Conservation (phyloP, 2,113 vertebrate species). For the Baryphthengus martii region DNA sequence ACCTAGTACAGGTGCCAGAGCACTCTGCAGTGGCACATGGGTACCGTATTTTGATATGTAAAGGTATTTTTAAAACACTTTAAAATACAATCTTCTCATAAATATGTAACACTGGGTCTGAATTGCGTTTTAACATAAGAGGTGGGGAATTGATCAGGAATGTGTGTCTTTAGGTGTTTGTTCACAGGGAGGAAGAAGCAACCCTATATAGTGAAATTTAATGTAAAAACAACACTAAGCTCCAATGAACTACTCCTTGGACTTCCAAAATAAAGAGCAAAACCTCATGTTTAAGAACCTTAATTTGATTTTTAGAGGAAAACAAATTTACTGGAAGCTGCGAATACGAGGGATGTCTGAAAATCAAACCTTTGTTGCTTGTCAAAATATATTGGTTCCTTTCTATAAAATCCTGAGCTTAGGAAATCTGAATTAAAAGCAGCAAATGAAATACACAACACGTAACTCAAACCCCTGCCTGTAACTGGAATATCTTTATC, state of each 20-base stretch:
- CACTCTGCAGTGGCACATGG: neutral
- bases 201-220: neutral
- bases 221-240: neutral
- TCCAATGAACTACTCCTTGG: neutral
- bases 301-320: neutral
- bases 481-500: neutral
- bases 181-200: neutral
- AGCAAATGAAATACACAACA: neutral
- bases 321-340: neutral
- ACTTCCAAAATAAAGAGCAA: neutral
- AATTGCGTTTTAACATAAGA: neutral
- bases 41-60: rapidly evolving
- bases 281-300: neutral
- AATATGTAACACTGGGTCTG: rapidly evolving
- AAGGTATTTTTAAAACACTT: neutral
- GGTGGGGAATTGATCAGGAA: neutral
- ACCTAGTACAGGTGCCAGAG: neutral
- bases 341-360: neutral
- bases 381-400: neutral
- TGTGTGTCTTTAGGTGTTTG: neutral
- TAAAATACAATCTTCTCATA: neutral
- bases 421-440: neutral
- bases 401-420: neutral
- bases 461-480: neutral
- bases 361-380: neutral